These are phyloP conservation scores for Pseudochromis fuscus DNA, from an alignment of 2,797 vertebrate species.

Conservation along the genomic window DNA sequence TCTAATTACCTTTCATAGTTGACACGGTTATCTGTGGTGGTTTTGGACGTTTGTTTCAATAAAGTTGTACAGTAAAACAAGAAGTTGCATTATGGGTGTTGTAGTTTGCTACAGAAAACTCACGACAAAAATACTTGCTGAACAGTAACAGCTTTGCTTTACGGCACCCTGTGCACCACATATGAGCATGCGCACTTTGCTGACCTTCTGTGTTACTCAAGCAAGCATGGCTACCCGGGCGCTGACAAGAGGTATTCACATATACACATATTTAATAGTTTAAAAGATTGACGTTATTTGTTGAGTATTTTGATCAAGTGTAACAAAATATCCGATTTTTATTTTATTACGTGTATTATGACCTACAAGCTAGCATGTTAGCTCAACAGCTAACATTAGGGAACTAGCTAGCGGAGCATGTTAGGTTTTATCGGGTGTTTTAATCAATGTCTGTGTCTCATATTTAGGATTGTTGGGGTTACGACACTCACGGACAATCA, in stretches of 20 bases:
- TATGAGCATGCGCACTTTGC: conserved; percentile 54
- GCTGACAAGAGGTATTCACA: conserved; percentile 76
- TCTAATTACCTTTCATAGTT: not conserved
- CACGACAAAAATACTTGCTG: not conserved
- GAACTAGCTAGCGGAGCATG: not conserved
- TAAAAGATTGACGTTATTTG: rapidly evolving
- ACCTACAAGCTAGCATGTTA: not conserved
- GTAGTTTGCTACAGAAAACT: conserved; percentile 38
- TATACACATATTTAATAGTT: not conserved
- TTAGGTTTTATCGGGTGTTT: not conserved
- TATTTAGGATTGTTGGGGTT: conserved; percentile 75
- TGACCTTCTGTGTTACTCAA: conserved; percentile 68
- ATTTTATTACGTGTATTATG: not conserved
- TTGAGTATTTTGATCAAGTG: rapidly evolving
- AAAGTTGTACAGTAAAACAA: conserved; percentile 48
- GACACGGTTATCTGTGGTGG: rapidly evolving
- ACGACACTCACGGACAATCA: conserved; percentile 42
- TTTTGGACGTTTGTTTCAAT: conserved; percentile 38
- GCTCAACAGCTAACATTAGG: not conserved
- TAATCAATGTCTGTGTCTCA: not conserved
- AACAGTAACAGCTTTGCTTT: conserved; percentile 2
- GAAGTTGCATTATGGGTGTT: conserved; percentile 36
- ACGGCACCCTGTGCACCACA: not conserved
- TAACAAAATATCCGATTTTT: rapidly evolving
- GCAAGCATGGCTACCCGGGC: conserved; percentile 81